Evolutionary conservation across 2,113 vertebrate genomes (phyloP), one percentile per base, ranked within the genome.

Genomic region (Mus spicilegus): DNA sequence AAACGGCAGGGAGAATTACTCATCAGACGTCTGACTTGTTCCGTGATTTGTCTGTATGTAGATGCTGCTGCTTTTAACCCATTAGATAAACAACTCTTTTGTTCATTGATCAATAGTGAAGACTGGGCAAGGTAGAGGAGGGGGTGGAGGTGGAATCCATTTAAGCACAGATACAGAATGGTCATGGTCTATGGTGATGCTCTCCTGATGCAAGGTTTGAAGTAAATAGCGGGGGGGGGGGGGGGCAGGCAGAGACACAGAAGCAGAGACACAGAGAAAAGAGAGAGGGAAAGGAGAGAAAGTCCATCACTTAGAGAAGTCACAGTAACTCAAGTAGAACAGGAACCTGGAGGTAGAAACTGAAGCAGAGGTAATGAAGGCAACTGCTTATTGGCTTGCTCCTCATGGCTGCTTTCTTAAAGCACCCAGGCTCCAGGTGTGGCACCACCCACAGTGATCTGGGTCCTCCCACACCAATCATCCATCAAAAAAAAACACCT

Each of bases 71-170:
- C 63, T 58, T 63, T 80, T 28, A 30, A 75, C 49, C 49, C 92
- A 20, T 97, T 91, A 82, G 95, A 94, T 94, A 93, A 96, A 91
- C 87, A 93, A 80, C 65, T 85, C 82, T 89, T 93, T 86, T 33
- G 70, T 92, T 95, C 91, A 72, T 86, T 80, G 95, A 97, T 97
- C 93, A 76, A 88, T 97, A 93, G 92, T 63, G 86, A 76, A 92
- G 93, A 93, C 7, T 58, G 88, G 70, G 58, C 54, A 42, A 36
- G 84, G 19, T 5, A 13, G 77, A 51, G 65, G 80, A 70, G 93
- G 56, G 58, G 10, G 22, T 39, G 9, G 7, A 17, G 73, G 67
- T 69, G 90, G 91, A 84, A 91, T 58, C 70, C 63, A 30, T 91
- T 94, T 91, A 91, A 95, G 69, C 63, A 84, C 30, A 69, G 42